Evolutionary conservation across 2,113 vertebrate genomes (phyloP), one percentile per base, ranked within the genome.

Genomic region (Zootoca vivipara): DNA sequence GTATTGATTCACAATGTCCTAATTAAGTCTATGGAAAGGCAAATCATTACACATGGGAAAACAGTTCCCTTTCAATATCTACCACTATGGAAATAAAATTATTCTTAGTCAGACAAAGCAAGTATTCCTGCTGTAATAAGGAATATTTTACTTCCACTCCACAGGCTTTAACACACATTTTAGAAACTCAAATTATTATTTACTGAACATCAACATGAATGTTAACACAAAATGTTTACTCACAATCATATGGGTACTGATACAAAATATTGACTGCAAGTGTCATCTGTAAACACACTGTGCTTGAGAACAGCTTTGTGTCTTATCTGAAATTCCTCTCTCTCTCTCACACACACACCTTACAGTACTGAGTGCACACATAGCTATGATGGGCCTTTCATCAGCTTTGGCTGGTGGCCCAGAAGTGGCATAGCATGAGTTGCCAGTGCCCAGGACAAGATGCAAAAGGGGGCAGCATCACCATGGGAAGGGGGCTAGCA

Each of bases 31-130:
- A 73, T n/a, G 22, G 56, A 73, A 85, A 74, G 52, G 64, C 56
- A 82, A 89, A 90, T 64, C 65, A 74, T 78, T 83, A 86, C 35
- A 78, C 74, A 86, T 78, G 74, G 64, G 80, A 64, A 87, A 87
- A 56, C 77, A 77, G 3, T 85, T 82, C 33, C 42, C 35, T 85
- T 85, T 85, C 42, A 81, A n/a, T 73, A 85, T 65, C 65, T 75
- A 42, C 7, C 46, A 78, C 40, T 46, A 15, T 33, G 78, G 18
- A 22, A 82, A 52, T 22, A 62, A 80, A 75, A 78, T 77, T 20
- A 82, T 35, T 83, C n/a, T 67, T 83, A 77, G 67, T 85, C 58
- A 83, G 16, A 73, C 72, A 20, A 73, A 87, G 22, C 8, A n/a
- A 78, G n/a, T 58, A 73, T 74, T 64, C 58, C 42, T 13, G 65